Conservation (phyloP, 1,140 invertebrate genomes). For the Meloidogyne floridensis region DNA sequence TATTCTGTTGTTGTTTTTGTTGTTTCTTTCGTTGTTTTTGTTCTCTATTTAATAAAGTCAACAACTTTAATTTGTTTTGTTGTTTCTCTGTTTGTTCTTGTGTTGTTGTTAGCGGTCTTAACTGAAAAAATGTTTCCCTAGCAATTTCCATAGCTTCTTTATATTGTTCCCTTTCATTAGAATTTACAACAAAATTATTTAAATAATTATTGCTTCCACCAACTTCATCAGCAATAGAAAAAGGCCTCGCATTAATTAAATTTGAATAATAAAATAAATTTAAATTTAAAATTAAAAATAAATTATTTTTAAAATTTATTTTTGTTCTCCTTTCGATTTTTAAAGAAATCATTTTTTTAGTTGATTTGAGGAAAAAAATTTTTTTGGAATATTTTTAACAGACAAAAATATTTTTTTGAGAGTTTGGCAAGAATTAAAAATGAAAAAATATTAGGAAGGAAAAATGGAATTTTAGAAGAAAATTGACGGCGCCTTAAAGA, state of each 20-base stretch:
- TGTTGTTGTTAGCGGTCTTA: not conserved
- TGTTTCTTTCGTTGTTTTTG: not conserved
- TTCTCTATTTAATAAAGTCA: not conserved
- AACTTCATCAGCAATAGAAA: conserved; percentile 7
- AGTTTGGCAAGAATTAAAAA: not conserved
- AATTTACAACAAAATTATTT: not conserved
- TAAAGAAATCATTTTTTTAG: not conserved
- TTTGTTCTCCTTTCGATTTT: not conserved
- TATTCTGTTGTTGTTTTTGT: not conserved
- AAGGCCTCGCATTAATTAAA: not conserved
- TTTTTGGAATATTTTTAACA: no score
- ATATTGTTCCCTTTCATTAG: conserved; percentile 5
- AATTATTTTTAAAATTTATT: conserved; percentile 1
- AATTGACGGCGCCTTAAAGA: not conserved
- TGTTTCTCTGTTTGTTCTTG: not conserved
- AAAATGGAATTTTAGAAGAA: not conserved
- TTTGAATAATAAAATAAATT: not conserved
- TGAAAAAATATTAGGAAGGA: not conserved
- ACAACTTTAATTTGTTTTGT: not conserved
- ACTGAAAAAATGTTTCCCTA: not conserved
- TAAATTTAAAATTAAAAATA: not conserved
- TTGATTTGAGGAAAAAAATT: no score
- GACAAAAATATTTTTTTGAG: not conserved
- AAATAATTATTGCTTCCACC: no score
- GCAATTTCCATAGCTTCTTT: conserved; percentile 6